A percentile compares a stretch with the other conserved stretches of the same genome.
Conservation (phyloP, 2,888 invertebrate species). For the Clanis bilineata region DNA sequence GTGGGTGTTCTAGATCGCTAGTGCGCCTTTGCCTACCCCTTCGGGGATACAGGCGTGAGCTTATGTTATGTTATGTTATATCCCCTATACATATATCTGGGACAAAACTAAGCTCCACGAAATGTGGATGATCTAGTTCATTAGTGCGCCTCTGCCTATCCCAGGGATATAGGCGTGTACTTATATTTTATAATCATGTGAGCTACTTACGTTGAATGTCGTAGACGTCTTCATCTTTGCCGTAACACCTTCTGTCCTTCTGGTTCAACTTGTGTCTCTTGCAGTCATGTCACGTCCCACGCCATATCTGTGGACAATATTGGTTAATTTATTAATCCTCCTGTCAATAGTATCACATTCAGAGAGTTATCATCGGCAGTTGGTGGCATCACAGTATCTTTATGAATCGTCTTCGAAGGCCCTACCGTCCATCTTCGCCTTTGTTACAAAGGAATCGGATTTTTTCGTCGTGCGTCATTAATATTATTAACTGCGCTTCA, state of each 20-base stretch:
- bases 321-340: neutral
- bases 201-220: neutral
- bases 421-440: neutral
- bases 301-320: conserved; percentile 10
- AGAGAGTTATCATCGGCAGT: neutral
- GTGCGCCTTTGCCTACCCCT: too few species aligned
- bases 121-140: too few species aligned
- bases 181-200: too few species aligned
- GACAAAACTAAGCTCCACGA: too few species aligned
- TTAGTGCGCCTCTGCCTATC: too few species aligned
- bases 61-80: too few species aligned
- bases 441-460: neutral
- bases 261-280: neutral
- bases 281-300: neutral
- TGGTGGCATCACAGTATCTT: neutral
- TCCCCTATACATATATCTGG: too few species aligned
- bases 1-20: too few species aligned
- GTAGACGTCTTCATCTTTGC: neutral
- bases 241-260: neutral
- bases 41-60: too few species aligned
- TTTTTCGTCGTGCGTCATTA: neutral
- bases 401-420: neutral
- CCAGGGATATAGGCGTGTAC: too few species aligned
- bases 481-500: conserved; percentile 28
- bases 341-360: neutral